Percentiles rank a stretch among this genome's conserved stretches.
Conservation (phyloP, 2,797 vertebrate species). For the Leptoclinus maculatus region DNA sequence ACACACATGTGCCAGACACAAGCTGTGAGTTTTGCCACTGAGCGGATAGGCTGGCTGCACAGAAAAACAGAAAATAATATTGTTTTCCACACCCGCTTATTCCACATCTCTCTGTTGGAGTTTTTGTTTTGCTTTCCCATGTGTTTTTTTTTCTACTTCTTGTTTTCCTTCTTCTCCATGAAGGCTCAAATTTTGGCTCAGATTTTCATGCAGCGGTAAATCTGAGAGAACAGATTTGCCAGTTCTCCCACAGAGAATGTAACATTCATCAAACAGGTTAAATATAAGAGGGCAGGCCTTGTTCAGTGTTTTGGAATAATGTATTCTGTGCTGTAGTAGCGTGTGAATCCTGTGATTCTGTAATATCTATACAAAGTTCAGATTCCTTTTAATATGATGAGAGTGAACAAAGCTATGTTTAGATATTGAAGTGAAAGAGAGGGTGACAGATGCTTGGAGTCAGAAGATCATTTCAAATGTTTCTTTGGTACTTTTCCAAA, state of each 20-base stretch:
- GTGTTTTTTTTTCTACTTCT: slow-evolving; percentile 21
- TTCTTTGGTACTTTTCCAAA: slow-evolving; percentile 19
- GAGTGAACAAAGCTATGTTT: slow-evolving; percentile 7
- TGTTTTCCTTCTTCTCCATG: slow-evolving; percentile 42
- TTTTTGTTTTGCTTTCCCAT: slow-evolving; percentile 48
- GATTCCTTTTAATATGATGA: slow-evolving; percentile 7
- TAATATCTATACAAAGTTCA: background rate
- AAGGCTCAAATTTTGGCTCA: slow-evolving; percentile 15
- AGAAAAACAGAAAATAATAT: slow-evolving; percentile 40
- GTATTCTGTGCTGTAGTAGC: background rate
- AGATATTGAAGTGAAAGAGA: slow-evolving; percentile 1
- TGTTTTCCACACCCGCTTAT: slow-evolving; percentile 36
- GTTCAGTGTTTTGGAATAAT: slow-evolving; percentile 13
- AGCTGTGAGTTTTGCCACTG: slow-evolving; percentile 63
- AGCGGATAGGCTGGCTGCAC: slow-evolving; percentile 31
- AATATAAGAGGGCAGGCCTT: slow-evolving; percentile 2
- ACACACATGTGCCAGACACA: slow-evolving; percentile 44
- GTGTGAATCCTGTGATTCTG: slow-evolving; percentile 3
- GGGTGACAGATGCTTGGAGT: slow-evolving; percentile 21
- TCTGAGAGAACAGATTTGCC: slow-evolving; percentile 42
- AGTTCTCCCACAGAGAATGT: slow-evolving; percentile 29
- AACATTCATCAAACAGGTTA: slow-evolving; percentile 26
- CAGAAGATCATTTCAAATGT: slow-evolving; percentile 9
- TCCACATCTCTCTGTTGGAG: slow-evolving; percentile 35
- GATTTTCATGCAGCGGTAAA: slow-evolving; percentile 22